Percentiles rank a stretch among this genome's conserved stretches.
phyloP scores from a whole-genome alignment of 2,113 vertebrate genomes.

The Ciconia maguari region DNA sequence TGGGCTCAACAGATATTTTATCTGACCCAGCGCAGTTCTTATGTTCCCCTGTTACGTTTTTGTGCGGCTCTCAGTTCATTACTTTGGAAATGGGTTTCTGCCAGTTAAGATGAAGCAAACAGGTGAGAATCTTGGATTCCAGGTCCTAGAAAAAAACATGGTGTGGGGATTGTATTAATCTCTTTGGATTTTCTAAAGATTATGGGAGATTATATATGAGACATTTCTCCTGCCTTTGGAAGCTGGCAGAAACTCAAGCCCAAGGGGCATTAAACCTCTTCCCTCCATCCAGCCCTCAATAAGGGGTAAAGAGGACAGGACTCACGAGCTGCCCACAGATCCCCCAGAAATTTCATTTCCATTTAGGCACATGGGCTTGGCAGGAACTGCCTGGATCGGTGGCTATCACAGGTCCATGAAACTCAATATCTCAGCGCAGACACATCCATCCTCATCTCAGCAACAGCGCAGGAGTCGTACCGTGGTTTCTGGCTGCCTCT shows the following conservation, averaged over 20 bases:
- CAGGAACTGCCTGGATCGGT: not conserved
- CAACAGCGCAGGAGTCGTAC: not conserved
- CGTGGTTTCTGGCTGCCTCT: not conserved
- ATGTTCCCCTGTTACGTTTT: not conserved
- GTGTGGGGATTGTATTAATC: not conserved
- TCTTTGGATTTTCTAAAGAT: not conserved
- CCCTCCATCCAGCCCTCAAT: not conserved
- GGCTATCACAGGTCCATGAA: not conserved
- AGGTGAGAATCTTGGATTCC: not conserved
- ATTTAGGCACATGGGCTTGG: not conserved
- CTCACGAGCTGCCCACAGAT: not conserved
- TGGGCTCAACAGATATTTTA: not conserved
- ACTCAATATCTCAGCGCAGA: accelerated
- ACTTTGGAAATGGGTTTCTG: not conserved
- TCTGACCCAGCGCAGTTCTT: not conserved
- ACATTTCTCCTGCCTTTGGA: not conserved
- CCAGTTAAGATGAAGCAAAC: not conserved
- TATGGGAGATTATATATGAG: not conserved
- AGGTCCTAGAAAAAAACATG: not conserved
- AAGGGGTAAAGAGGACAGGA: not conserved
- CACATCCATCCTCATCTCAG: not conserved
- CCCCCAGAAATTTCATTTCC: not conserved
- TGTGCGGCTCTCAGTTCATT: not conserved
- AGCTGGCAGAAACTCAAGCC: not conserved
- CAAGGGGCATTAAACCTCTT: not conserved